Evolutionary conservation across 1,140 invertebrate genomes (phyloP), one percentile per base, ranked within the genome.

Genomic region (Lasioglossum baleicum): DNA sequence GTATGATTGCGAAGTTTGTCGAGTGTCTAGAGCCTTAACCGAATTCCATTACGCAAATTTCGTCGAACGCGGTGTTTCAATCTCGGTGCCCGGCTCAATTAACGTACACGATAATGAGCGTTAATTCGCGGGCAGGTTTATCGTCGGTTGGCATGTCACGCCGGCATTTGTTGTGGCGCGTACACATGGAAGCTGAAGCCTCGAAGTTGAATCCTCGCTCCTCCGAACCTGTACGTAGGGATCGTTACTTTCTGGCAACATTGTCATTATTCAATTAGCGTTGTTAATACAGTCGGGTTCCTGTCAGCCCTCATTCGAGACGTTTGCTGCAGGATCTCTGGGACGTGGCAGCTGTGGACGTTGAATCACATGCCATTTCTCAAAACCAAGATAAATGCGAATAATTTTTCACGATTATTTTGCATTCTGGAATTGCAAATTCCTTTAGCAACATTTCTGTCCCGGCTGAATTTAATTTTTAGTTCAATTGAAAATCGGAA

Each of bases 101-200:
- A 77, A 77, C 40, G 53, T 61, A 48, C 67, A 71, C 75, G 75
- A 77, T 77, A 77, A 77, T 77, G 66, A 71, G 66, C 75, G 67
- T 70, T 71, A 77, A 71, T 77, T 77, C 67, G 44, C 67, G 44
- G 44, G 35, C 3, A 68, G 65, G 40, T 70, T 77, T 71, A 77
- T 71, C 61, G 75, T 63, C 56, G 75, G 67, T 70, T 77, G 44
- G 75, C 75, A 71, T 77, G 75, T 63, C 67, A 63, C 42, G 42
- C 75, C 20, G 75, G 63, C 56, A 63, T 77, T 77, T 71, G 67
- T 70, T 64, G 53, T 60, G 26, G 26, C 56, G 8, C 58, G 15
- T 7, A 22, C 48, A n/a, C 48, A 13, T 40, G 42, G 17, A 58
- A n/a, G 51, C 17, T 35, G 56, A 26, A 44, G 40, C 7, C 7